Evolutionary conservation across 2,888 invertebrate species (phyloP).

Genomic region (Iselma pallidipennis): DNA sequence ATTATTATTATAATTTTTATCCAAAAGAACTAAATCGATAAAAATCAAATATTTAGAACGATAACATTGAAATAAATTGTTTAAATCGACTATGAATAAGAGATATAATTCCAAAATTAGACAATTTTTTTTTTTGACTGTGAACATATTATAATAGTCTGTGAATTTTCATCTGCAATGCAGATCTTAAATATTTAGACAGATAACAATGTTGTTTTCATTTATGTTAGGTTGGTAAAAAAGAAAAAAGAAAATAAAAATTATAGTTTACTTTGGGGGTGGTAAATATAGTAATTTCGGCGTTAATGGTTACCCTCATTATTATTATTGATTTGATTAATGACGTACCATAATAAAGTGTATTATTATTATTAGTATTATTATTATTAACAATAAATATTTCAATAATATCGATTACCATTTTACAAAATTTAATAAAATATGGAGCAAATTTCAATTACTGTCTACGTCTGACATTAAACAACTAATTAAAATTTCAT

Average conservation of each 20-base stretch:
- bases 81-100: background rate
- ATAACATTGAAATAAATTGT: background rate
- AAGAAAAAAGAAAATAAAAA: too few species aligned
- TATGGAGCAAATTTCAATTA: too few species aligned
- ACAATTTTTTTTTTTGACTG: background rate
- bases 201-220: background rate
- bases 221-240: too few species aligned
- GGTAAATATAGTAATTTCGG: background rate
- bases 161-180: background rate
- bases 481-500: too few species aligned
- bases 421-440: too few species aligned
- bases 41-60: background rate
- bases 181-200: background rate
- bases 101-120: background rate
- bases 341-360: too few species aligned
- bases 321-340: background rate
- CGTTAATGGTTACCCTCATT: background rate
- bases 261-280: background rate
- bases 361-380: too few species aligned
- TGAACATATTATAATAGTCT: too few species aligned
- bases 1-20: background rate
- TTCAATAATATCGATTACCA: too few species aligned
- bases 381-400: too few species aligned
- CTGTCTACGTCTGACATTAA: too few species aligned
- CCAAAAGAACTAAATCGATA: background rate